These are phyloP conservation scores for Chrysina gloriosa DNA, from an alignment of 2,888 invertebrate species.

Conservation along the genomic window DNA sequence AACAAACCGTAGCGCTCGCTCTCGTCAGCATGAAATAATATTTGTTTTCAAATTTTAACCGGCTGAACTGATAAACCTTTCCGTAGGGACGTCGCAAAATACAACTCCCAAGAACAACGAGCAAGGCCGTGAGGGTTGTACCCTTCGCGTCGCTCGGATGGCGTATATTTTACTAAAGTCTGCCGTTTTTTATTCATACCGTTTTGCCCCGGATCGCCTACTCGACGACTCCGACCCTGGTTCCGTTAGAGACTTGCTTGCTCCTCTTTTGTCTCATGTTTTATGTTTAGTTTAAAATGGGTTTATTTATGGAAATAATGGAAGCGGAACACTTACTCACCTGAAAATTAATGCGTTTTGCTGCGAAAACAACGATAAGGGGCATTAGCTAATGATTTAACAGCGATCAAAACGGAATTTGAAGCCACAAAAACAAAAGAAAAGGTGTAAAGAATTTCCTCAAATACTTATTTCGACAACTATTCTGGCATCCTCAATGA, in stretches of 20 bases:
- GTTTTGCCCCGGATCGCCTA: too few species aligned
- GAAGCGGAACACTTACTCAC: constrained; percentile 10
- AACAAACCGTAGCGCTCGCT: neutral
- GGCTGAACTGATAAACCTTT: constrained; percentile 27
- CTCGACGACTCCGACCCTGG: too few species aligned
- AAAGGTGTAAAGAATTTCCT: neutral
- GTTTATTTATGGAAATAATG: constrained; percentile 35
- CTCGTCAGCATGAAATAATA: constrained; percentile 22
- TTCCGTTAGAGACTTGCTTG: constrained; percentile 1
- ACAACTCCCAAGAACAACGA: constrained; percentile 16
- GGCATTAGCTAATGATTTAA: neutral
- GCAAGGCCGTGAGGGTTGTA: neutral
- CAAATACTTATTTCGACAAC: neutral
- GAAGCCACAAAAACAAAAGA: too few species aligned
- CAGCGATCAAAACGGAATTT: neutral
- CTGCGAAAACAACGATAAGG: constrained; percentile 26
- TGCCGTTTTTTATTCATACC: constrained; percentile 26
- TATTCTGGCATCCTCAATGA: too few species aligned
- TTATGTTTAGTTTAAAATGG: constrained; percentile 10
- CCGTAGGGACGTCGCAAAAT: constrained; percentile 26
- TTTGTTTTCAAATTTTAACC: constrained; percentile 26
- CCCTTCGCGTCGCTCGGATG: neutral
- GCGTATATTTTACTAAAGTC: constrained; percentile 24
- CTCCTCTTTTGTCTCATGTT: constrained; percentile 27
- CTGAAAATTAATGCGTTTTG: constrained; percentile 21